Conservation (phyloP, 2,888 invertebrate species). For the Tricholauxania praeusta region DNA sequence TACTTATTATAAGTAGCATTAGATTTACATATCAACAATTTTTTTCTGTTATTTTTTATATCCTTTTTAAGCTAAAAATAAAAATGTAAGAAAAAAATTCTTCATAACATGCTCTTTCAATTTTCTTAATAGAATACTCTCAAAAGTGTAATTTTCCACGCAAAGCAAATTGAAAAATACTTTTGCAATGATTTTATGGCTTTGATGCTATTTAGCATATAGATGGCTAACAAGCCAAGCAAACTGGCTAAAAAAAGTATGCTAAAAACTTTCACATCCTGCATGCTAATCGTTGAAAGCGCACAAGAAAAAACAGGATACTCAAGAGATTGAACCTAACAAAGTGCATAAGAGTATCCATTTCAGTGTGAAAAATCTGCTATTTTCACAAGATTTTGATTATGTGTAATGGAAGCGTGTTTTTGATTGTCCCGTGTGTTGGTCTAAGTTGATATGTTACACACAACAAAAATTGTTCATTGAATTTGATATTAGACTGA, state of each 20-base stretch:
- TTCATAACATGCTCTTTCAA: too few relatives aligned
- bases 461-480: background rate
- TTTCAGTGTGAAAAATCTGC: slow-evolving; percentile 31
- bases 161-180: slow-evolving; percentile 31
- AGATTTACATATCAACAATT: too few relatives aligned
- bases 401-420: slow-evolving; percentile 22
- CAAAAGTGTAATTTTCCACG: too few relatives aligned
- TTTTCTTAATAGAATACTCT: too few relatives aligned
- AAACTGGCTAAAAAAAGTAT: background rate
- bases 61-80: too few relatives aligned
- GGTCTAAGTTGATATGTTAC: background rate
- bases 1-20: too few relatives aligned
- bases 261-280: background rate
- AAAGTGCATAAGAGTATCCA: slow-evolving; percentile 33
- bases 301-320: background rate
- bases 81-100: too few relatives aligned
- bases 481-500: background rate
- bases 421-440: background rate
- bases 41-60: too few relatives aligned
- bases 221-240: background rate
- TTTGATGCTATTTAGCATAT: slow-evolving; percentile 25
- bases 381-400: slow-evolving; percentile 33
- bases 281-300: slow-evolving; percentile 26
- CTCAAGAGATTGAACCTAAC: background rate
- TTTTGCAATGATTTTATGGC: slow-evolving; percentile 24